Percentiles rank a stretch among this genome's conserved stretches.
These are phyloP conservation scores for Crepidodera aurea DNA, from an alignment of 2,888 invertebrate species.

Conservation along the genomic window DNA sequence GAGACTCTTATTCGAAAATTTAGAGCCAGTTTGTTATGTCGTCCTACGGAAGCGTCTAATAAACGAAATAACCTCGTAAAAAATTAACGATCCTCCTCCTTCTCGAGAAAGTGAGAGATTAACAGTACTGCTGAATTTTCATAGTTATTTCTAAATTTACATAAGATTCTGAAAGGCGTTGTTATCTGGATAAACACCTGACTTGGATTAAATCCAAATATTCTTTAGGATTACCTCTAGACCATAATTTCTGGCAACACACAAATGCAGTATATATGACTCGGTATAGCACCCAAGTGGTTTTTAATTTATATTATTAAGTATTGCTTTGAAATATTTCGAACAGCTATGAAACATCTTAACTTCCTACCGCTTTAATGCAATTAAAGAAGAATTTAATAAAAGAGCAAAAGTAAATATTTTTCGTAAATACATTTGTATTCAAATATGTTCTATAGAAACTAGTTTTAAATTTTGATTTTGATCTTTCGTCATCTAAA, in stretches of 20 bases:
- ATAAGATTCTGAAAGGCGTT: conserved; percentile 11
- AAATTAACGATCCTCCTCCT: background rate
- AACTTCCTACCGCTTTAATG: too few species aligned
- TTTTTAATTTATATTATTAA: too few species aligned
- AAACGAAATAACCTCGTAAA: background rate
- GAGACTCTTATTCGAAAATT: background rate
- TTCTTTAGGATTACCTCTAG: background rate
- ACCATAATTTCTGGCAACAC: background rate
- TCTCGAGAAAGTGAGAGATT: background rate
- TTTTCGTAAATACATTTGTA: too few species aligned
- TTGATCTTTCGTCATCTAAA: too few species aligned
- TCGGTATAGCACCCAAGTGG: too few species aligned
- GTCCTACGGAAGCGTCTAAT: background rate
- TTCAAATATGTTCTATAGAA: too few species aligned
- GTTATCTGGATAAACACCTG: conserved; percentile 29
- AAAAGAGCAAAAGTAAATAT: too few species aligned
- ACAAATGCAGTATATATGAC: too few species aligned
- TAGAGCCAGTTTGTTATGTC: background rate
- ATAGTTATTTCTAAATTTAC: conserved; percentile 17
- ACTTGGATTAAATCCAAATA: conserved; percentile 22
- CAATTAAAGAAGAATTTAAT: too few species aligned
- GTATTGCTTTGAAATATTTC: too few species aligned
- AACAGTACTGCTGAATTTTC: background rate
- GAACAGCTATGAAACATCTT: too few species aligned
- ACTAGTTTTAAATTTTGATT: too few species aligned